These are phyloP conservation scores for Anas flavirostris DNA, from an alignment of 2,797 vertebrate species.

Conservation along the genomic window DNA sequence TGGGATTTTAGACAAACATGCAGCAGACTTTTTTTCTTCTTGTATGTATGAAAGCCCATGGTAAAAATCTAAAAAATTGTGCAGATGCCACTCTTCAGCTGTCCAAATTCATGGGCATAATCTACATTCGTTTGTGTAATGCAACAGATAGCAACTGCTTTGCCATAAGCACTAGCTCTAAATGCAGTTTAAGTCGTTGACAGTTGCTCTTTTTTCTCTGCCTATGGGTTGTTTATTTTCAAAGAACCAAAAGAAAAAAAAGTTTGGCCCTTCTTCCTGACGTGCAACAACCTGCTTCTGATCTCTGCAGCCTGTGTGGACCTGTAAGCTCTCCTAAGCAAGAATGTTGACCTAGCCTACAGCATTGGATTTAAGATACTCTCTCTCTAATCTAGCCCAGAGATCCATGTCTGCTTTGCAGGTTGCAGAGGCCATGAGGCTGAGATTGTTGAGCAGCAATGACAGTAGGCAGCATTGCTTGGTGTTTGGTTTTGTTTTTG, in stretches of 20 bases:
- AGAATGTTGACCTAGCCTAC: background rate
- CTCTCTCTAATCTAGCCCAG: background rate
- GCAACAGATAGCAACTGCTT: background rate
- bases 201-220: background rate
- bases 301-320: background rate
- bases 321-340: background rate
- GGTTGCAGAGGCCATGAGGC: background rate
- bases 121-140: background rate
- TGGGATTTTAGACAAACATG: background rate
- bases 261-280: background rate
- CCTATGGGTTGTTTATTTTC: background rate
- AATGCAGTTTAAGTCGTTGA: background rate
- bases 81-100: background rate
- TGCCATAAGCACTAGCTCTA: background rate
- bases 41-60: accelerated
- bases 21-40: background rate
- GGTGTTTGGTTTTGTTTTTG: background rate
- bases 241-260: background rate
- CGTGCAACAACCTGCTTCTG: background rate
- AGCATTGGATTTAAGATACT: conserved; percentile 4
- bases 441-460: background rate
- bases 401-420: background rate
- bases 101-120: background rate
- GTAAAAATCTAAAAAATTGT: background rate
- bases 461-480: background rate